phyloP scores from a whole-genome alignment of 2,113 vertebrate species.

The Melanocharis versteri region DNA sequence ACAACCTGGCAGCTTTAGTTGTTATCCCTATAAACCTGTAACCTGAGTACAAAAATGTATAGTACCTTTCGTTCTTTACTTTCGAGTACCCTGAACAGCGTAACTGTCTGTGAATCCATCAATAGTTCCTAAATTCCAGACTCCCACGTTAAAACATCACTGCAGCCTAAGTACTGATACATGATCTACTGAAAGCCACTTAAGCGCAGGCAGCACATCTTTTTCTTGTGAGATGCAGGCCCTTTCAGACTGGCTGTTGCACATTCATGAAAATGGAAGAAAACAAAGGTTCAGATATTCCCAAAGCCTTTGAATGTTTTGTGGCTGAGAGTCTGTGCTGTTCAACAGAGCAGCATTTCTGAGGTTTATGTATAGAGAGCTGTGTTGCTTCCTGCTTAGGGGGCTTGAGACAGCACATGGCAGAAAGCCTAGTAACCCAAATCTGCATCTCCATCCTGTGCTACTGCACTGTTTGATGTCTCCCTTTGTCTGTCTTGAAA shows the following conservation, averaged over 20 bases:
- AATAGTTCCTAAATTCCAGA: background rate
- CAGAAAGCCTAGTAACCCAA: background rate
- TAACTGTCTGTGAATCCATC: background rate
- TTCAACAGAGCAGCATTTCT: background rate
- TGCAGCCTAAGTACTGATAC: rapidly evolving
- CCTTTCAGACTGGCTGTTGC: background rate
- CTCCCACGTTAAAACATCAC: background rate
- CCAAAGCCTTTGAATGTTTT: background rate
- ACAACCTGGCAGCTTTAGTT: background rate
- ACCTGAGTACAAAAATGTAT: background rate
- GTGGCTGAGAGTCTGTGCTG: background rate
- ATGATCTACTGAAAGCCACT: background rate
- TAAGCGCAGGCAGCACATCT: background rate
- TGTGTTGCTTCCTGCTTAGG: background rate
- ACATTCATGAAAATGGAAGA: background rate
- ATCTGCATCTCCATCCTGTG: rapidly evolving
- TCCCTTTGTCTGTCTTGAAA: background rate
- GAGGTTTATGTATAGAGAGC: background rate
- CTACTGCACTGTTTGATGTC: background rate
- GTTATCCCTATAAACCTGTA: background rate
- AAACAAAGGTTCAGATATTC: background rate
- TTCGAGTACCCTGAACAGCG: background rate
- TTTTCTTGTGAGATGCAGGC: background rate
- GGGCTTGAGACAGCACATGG: background rate
- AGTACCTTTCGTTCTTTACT: background rate